Evolutionary conservation across 2,797 vertebrate genomes (phyloP), one percentile per base, ranked within the genome.

Genomic region (Silurus lanzhouensis): DNA sequence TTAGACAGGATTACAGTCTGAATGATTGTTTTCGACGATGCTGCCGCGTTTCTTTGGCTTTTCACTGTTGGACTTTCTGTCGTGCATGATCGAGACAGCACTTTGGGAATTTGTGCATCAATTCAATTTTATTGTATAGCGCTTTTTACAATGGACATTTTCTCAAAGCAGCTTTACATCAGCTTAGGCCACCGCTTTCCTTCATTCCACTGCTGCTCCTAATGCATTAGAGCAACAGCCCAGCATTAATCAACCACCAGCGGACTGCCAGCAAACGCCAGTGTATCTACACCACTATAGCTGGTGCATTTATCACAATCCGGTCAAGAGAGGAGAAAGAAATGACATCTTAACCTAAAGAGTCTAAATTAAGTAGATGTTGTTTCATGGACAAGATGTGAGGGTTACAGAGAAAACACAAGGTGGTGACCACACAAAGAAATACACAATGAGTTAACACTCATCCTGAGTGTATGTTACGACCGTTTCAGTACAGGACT

Each of bases 191-290:
- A 25, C 57, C 60, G 14, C 19, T 67, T 19, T 25, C 61, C 25
- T 44, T 31, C 46, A 38, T 60, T 85, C 31, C 46, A 25, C 75
- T 70, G 64, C 52, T 52, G 77, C 74, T 77, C 20, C 25, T 84
- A 76, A 78, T 52, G 44, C 20, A 63, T 8, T 27, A 19, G 12
- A 22, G 70, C 44, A 38, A 58, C 72, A n/a, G 25, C 88, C 87
- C 85, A 83, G 90, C 89, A 90, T 94, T 91, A 94, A 93, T 93
- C 92, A 94, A 83, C 25, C 4, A 61, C 82, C 6, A 85, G 87
- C 87, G 88, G 89, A 61, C 78, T 83, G 85, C 81, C 83, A 77
- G 89, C 88, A 55, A 64, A 85, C 25, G 20, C 79, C 78, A 38
- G 72, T 52, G 58, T 75, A 83, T 58, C 48, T 61, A 44, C 13